phyloP scores from a whole-genome alignment of 2,888 invertebrate genomes.

The Melanostoma mellinum region DNA sequence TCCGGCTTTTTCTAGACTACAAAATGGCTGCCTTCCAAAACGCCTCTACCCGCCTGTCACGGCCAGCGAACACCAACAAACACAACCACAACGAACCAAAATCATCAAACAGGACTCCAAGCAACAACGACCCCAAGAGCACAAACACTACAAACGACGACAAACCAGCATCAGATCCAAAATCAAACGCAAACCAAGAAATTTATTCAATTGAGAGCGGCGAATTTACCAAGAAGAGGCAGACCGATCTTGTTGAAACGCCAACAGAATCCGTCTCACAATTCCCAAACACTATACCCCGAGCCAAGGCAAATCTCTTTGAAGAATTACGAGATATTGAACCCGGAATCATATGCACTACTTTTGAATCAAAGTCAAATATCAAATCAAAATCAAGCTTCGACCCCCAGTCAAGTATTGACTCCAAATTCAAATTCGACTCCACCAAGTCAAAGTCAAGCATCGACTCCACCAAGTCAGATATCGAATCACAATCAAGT shows the following conservation, averaged over 20 bases:
- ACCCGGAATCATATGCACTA: conserved; percentile 56
- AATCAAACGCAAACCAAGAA: conserved; percentile 40
- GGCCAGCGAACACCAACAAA: conserved; percentile 61
- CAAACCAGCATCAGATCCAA: conserved; percentile 30
- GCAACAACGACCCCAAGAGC: conserved; percentile 35
- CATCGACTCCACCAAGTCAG: background rate
- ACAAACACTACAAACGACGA: conserved; percentile 31
- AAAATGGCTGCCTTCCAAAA: conserved; percentile 63
- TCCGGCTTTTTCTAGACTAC: conserved; percentile 60
- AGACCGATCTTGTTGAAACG: conserved; percentile 54
- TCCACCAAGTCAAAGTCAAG: conserved; percentile 3
- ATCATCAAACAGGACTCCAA: conserved; percentile 44
- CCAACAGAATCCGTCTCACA: background rate
- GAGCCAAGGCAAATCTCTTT: conserved; percentile 40
- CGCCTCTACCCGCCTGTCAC: conserved; percentile 57
- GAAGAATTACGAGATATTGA: conserved; percentile 67
- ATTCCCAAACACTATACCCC: background rate
- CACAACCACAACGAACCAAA: conserved; percentile 38
- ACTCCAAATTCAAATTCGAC: conserved; percentile 1
- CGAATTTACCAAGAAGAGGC: conserved; percentile 50
- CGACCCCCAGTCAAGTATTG: background rate
- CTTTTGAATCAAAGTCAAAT: conserved; percentile 46
- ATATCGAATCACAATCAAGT: conserved; percentile 15
- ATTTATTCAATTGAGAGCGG: conserved; percentile 54
- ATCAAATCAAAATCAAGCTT: conserved; percentile 23